Percentiles rank a stretch among this genome's conserved stretches.
These are phyloP conservation scores for Colletes latitarsis DNA, from an alignment of 1,140 invertebrate genomes.

Conservation along the genomic window DNA sequence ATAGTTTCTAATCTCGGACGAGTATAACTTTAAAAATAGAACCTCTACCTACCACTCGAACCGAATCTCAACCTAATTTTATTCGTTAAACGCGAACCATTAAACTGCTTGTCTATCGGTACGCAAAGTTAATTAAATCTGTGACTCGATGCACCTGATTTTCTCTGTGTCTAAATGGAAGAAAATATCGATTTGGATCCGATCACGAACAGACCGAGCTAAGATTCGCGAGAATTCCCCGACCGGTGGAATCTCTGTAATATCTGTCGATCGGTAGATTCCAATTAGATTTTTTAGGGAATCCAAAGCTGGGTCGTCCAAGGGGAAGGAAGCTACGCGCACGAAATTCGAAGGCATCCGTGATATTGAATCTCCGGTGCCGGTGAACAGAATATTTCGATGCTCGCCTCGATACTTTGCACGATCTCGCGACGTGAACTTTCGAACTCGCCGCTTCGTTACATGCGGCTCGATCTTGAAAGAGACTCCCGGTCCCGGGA, in stretches of 20 bases:
- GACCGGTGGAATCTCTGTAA: not conserved
- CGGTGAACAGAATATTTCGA: conserved; percentile 11
- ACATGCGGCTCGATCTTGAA: not conserved
- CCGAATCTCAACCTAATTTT: no score
- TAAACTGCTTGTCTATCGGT: no score
- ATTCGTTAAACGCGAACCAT: no score
- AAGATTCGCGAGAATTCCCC: conserved; percentile 1
- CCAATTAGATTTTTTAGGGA: conserved; percentile 37
- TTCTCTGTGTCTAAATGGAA: no score
- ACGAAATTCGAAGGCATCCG: not conserved
- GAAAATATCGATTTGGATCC: no score
- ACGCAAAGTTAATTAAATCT: no score
- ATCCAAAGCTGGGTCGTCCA: not conserved
- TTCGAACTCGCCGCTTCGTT: not conserved
- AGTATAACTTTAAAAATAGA: no score
- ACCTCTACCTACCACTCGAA: no score
- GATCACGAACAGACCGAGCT: not conserved
- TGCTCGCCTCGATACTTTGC: not conserved
- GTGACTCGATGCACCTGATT: no score
- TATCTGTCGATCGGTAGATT: conserved; percentile 11
- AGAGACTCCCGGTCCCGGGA: no score
- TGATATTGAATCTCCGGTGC: conserved; percentile 19
- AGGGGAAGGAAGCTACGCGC: not conserved
- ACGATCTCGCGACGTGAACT: not conserved
- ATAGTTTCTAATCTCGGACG: no score